These are phyloP conservation scores for Hestina assimilis DNA, from an alignment of 1,140 invertebrate genomes.

Conservation along the genomic window DNA sequence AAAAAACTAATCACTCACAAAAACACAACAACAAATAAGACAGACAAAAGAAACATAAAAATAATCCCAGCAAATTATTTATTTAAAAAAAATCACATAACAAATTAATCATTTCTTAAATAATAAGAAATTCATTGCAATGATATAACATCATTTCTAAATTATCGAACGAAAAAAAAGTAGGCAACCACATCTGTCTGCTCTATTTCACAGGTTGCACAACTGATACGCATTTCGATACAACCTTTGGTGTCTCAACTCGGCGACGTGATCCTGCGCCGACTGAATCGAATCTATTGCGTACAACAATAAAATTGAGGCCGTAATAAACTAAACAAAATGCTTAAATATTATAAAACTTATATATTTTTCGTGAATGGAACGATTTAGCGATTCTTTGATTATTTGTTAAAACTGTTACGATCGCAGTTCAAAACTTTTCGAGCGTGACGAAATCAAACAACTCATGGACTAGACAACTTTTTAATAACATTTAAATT, in stretches of 20 bases:
- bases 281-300: slow-evolving; percentile 48
- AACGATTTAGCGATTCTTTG: no score
- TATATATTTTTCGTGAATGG: neutral
- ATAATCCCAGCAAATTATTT: neutral
- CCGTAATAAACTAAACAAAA: slow-evolving; percentile 9
- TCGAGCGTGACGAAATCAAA: no score
- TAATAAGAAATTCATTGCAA: neutral
- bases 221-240: slow-evolving; percentile 48
- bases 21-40: no score
- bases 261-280: slow-evolving; percentile 47
- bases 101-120: neutral
- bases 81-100: neutral
- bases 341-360: slow-evolving; percentile 2
- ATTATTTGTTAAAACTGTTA: no score
- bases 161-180: slow-evolving; percentile 28
- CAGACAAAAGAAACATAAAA: no score
- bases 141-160: slow-evolving; percentile 13
- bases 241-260: slow-evolving; percentile 54
- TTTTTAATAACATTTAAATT: no score
- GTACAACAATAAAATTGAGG: slow-evolving; percentile 7
- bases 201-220: slow-evolving; percentile 53
- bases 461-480: no score
- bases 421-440: no score
- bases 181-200: slow-evolving; percentile 46
- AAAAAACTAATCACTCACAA: no score